Conservation (phyloP, 2,797 vertebrate genomes). For the Allobates femoralis region DNA sequence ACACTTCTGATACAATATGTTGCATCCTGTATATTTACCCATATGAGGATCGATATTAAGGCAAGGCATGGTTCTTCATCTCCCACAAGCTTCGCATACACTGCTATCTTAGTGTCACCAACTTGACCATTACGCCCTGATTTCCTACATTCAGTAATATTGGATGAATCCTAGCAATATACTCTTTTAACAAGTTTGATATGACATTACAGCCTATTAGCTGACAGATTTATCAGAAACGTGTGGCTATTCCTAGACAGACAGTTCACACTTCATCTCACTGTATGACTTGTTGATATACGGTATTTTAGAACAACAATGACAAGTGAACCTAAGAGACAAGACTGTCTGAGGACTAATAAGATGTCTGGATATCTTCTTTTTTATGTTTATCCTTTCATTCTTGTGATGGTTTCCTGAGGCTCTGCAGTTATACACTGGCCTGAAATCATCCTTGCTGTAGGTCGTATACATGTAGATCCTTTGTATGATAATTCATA, state of each 20-base stretch:
- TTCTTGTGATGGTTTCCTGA: not conserved
- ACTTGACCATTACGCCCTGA: not conserved
- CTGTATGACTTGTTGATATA: not conserved
- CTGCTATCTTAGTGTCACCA: not conserved
- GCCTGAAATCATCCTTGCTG: not conserved
- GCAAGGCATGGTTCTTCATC: too few species aligned
- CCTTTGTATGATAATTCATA: not conserved
- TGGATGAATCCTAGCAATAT: not conserved
- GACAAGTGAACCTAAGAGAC: not conserved
- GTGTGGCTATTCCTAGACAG: not conserved
- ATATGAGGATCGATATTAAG: too few species aligned
- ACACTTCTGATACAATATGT: too few species aligned
- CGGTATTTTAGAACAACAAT: not conserved
- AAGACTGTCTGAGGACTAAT: not conserved
- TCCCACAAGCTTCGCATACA: not conserved
- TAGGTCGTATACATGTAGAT: not conserved
- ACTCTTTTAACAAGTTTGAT: not conserved
- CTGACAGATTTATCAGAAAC: not conserved
- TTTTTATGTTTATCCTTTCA: not conserved
- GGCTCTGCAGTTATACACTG: not conserved
- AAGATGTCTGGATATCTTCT: not conserved
- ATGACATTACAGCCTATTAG: not conserved
- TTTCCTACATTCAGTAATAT: not conserved
- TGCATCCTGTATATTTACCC: too few species aligned
- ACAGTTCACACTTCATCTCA: not conserved